Base-by-base conservation (phyloP, 2,797 vertebrate species). In the Nannoperca obscura region DNA sequence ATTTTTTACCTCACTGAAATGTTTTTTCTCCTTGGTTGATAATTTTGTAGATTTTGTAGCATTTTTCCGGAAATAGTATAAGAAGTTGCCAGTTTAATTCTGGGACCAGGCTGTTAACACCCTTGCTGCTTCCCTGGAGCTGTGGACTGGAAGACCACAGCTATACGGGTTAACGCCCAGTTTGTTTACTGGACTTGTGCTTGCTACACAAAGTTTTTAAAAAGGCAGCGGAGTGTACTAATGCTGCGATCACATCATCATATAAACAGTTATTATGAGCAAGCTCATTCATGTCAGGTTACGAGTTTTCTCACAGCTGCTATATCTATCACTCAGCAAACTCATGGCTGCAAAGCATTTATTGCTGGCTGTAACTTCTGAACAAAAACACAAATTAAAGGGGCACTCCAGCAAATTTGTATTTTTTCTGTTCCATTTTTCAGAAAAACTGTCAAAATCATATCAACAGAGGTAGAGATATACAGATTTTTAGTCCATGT, bases 1-100 rank as follows among this genome's bases (percentile, higher is more conserved):
- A 27, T 78, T 76, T 82, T 74, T 84, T 55, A 80, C 46, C 46
- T 58, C 8, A 24, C 52, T 30, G 32, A 71, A 72, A 86, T 44
- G 24, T 0, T 1, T 58, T 76, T 61, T 53, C 24, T 50, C 15
- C 61, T 59, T 32, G 15, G 40, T 24, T 5, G 40, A 13, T 40
- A 46, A 58, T 54, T 59, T 32, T 0, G 15, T 47, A 24, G 11
- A 32, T 69, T 70, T 73, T 64, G 34, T 64, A 13, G 53, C 67
- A 68, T 54, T 79, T 77, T n/a, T 50, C 44, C 62, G 71, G 70
- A 77, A 85, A 50, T 69, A 65, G 44, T 42, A 34, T 30, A n/a
- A 64, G 5, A 59, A n/a, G 67, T 57, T 55, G 19, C 24, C 24
- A 24, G 34, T 70, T 67, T 47, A 73, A 32, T 54, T 72, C 47